A percentile compares a stretch with the other conserved stretches of the same genome.
Evolutionary conservation across 2,888 invertebrate genomes (phyloP).

Genomic region (Ormyrus nitidulus): DNA sequence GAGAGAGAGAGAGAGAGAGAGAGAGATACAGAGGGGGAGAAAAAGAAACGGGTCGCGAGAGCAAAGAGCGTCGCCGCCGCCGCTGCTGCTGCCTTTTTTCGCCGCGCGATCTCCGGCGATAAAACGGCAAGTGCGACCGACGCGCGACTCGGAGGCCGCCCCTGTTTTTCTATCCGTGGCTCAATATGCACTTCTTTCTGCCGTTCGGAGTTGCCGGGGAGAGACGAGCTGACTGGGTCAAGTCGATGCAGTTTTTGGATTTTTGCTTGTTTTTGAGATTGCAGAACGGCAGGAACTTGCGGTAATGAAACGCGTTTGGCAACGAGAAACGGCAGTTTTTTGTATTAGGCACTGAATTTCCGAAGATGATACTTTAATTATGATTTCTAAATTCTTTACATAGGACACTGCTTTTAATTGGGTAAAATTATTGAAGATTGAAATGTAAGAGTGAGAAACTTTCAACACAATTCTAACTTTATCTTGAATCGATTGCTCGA

Average conservation of each 20-base stretch:
- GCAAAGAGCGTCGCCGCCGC: slow-evolving; percentile 12
- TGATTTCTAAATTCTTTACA: too few species aligned
- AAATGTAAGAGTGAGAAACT: too few species aligned
- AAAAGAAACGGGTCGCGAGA: neutral
- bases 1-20: slow-evolving; percentile 6
- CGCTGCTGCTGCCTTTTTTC: slow-evolving; percentile 11
- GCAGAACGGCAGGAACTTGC: too few species aligned
- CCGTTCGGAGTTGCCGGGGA: neutral
- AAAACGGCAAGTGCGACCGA: slow-evolving; percentile 24
- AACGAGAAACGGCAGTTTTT: too few species aligned
- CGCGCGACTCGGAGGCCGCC: neutral
- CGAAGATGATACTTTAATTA: too few species aligned
- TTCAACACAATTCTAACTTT: too few species aligned
- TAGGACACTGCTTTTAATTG: too few species aligned
- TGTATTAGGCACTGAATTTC: too few species aligned
- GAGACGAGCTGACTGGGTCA: slow-evolving; percentile 22
- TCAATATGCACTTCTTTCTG: slow-evolving; percentile 15
- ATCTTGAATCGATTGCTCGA: too few species aligned
- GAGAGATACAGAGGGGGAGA: neutral
- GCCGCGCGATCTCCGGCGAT: slow-evolving; percentile 8
- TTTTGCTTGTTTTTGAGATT: slow-evolving; percentile 14
- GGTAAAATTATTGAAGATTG: too few species aligned
- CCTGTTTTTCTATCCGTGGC: slow-evolving; percentile 24
- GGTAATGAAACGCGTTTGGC: too few species aligned
- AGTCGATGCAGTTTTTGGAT: slow-evolving; percentile 19